phyloP scores from a whole-genome alignment of 1,140 invertebrate genomes.

The Habropoda laboriosa region DNA sequence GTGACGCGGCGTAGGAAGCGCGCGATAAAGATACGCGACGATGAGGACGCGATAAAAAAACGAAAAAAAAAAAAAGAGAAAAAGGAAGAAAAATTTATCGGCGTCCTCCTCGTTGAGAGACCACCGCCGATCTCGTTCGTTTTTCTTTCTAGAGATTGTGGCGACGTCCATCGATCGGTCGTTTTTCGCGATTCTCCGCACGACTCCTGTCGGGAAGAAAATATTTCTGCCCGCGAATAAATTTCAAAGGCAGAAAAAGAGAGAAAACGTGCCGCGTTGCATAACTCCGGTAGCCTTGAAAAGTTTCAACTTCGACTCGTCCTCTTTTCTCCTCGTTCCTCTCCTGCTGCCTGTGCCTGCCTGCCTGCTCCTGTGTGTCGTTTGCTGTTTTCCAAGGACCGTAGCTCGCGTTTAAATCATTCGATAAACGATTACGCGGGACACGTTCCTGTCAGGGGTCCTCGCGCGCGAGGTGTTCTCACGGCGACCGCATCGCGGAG shows the following conservation, averaged over 20 bases:
- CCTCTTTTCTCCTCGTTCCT: neutral
- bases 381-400: constrained; percentile 29
- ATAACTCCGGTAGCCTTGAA: constrained; percentile 27
- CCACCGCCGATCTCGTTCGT: neutral
- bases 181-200: constrained; percentile 6
- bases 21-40: constrained; percentile 55
- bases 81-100: constrained; percentile 30
- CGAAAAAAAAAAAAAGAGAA: neutral
- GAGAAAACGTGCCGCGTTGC: constrained; percentile 17
- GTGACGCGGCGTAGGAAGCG: constrained; percentile 52
- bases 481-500: neutral
- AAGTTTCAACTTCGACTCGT: neutral
- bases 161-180: neutral
- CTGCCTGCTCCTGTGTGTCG: too few species aligned
- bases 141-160: constrained; percentile 1
- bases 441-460: constrained; percentile 22
- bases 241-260: neutral
- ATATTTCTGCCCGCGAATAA: constrained; percentile 14
- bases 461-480: neutral
- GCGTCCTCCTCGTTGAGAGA: neutral
- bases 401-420: constrained; percentile 29
- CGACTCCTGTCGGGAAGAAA: neutral
- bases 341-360: too few species aligned
- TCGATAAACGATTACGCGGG: constrained; percentile 29
- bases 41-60: constrained; percentile 53